A percentile compares a stretch with the other conserved stretches of the same genome.
Conservation (phyloP, 1,140 invertebrate species). For the Linepithema humile region DNA sequence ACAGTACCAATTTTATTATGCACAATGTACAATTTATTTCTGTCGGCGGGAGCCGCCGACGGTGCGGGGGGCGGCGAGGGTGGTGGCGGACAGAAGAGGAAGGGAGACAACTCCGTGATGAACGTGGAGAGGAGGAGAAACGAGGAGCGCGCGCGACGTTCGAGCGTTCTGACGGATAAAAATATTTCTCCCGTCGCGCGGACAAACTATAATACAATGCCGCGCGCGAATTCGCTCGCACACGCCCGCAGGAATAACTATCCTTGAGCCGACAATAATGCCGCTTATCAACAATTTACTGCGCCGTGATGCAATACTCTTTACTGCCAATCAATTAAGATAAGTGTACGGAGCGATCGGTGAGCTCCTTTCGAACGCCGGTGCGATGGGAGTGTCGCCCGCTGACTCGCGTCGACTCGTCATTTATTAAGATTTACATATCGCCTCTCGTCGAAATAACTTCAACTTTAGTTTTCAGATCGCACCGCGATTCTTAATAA, state of each 20-base stretch:
- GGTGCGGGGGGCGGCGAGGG: not conserved
- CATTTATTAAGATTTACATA: no score
- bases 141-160: constrained; percentile 10
- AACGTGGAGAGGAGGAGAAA: constrained; percentile 1
- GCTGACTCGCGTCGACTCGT: not conserved
- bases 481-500: not conserved
- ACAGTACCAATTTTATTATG: constrained; percentile 73
- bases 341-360: constrained; percentile 49
- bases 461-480: not conserved
- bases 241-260: constrained; percentile 54
- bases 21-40: constrained; percentile 65
- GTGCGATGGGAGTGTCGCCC: not conserved
- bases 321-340: constrained; percentile 63
- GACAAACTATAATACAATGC: constrained; percentile 52
- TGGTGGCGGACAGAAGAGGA: not conserved
- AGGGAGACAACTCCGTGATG: not conserved
- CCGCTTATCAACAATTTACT: constrained; percentile 64
- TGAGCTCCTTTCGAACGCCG: constrained; percentile 11
- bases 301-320: constrained; percentile 50
- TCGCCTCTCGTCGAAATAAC: no score
- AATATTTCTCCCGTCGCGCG: constrained; percentile 49
- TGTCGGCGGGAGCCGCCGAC: constrained; percentile 13
- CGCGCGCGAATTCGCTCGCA: constrained; percentile 24
- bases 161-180: constrained; percentile 36
- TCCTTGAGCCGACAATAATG: constrained; percentile 57